A percentile compares a stretch with the other conserved stretches of the same genome.
Conservation (phyloP, 2,888 invertebrate species). For the Dione juno region DNA sequence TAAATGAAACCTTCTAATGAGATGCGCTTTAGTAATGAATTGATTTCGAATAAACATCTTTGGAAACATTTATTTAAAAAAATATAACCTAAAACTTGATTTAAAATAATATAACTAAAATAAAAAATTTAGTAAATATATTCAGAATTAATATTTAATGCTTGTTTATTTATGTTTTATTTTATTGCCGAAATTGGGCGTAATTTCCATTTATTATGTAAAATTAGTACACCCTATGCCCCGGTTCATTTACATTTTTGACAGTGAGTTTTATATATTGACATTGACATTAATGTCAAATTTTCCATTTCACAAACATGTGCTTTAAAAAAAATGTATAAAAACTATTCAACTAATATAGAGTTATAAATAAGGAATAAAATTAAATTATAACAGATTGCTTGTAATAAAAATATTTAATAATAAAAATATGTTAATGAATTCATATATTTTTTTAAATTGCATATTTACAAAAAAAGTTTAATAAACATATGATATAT, state of each 20-base stretch:
- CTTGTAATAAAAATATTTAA: no score
- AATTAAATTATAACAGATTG: no score
- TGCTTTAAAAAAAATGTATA: no score
- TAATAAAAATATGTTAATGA: no score
- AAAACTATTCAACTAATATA: no score
- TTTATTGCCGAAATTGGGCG: no score
- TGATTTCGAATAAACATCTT: slow-evolving; percentile 32
- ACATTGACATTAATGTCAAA: neutral
- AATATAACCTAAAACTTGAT: slow-evolving; percentile 25
- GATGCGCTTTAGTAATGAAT: slow-evolving; percentile 1
- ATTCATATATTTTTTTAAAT: no score
- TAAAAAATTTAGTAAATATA: neutral
- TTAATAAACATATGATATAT: no score
- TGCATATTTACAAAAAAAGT: no score
- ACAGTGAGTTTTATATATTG: neutral
- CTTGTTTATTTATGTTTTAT: no score
- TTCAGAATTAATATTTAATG: neutral
- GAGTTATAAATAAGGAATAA: no score
- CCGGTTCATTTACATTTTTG: slow-evolving; percentile 5
- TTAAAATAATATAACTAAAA: neutral
- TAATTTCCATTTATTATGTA: neutral
- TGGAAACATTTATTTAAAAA: neutral
- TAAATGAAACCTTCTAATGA: slow-evolving; percentile 4
- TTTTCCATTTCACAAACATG: no score
- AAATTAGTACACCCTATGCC: neutral